Conservation (phyloP, 2,888 invertebrate genomes). For the Proisotoma minuta region DNA sequence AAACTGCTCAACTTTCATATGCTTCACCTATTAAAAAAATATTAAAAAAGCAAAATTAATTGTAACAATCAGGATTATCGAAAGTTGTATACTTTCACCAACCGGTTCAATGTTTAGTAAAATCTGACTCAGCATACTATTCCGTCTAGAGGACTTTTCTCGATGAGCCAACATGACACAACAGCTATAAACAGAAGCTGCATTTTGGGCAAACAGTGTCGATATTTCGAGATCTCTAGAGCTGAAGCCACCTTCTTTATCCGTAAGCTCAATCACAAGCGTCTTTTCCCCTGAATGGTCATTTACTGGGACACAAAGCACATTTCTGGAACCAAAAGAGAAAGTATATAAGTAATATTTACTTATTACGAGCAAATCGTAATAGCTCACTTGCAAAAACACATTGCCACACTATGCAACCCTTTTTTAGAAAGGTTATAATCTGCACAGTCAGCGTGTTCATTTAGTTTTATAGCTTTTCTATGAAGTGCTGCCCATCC, state of each 20-base stretch:
- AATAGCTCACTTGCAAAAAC: too few relatives aligned
- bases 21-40: constrained; percentile 13
- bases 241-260: constrained; percentile 12
- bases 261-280: constrained; percentile 19
- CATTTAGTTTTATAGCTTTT: constrained; percentile 14
- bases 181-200: constrained; percentile 16
- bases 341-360: too few relatives aligned
- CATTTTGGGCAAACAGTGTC: constrained; percentile 16
- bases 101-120: constrained; percentile 20
- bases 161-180: constrained; percentile 13
- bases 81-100: neutral
- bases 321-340: neutral
- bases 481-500: constrained; percentile 13
- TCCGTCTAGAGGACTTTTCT: constrained; percentile 10
- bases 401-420: neutral
- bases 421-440: neutral
- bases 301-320: constrained; percentile 7
- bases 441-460: neutral
- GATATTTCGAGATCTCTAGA: constrained; percentile 12
- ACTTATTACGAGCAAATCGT: too few relatives aligned
- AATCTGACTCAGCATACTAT: constrained; percentile 24
- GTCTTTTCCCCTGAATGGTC: constrained; percentile 19
- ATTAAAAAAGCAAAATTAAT: neutral
- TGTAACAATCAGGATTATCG: neutral
- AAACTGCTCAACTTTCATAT: constrained; percentile 23